A percentile compares a stretch with the other conserved stretches of the same genome.
phyloP scores from a whole-genome alignment of 2,797 vertebrate species.

The Ctenopoma kingsleyae region DNA sequence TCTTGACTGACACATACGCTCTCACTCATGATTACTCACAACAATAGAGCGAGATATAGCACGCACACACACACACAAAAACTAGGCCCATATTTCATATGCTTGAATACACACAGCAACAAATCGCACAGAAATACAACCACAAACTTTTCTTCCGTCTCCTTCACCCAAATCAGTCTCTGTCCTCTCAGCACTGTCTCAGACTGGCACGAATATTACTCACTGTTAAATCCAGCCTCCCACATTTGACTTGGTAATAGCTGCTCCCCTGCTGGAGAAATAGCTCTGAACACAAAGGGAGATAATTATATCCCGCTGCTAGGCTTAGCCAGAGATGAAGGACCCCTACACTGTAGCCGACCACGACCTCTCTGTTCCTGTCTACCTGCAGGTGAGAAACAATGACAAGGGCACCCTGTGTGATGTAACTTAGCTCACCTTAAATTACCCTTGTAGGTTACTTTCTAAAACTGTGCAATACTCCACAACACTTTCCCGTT shows the following conservation, averaged over 20 bases:
- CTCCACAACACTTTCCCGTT: constrained; percentile 23
- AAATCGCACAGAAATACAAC: neutral
- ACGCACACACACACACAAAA: neutral
- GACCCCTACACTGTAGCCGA: constrained; percentile 53
- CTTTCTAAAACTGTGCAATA: constrained; percentile 5
- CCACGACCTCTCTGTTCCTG: constrained; percentile 67
- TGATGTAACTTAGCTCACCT: constrained; percentile 57
- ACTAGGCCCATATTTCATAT: neutral
- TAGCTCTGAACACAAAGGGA: constrained; percentile 70
- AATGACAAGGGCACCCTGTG: constrained; percentile 61
- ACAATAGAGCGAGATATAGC: too few species aligned
- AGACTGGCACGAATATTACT: constrained; percentile 59
- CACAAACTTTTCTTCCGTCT: constrained; percentile 38
- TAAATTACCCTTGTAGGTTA: constrained; percentile 50
- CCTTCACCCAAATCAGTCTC: constrained; percentile 64
- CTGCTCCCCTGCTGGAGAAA: constrained; percentile 68
- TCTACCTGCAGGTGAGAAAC: constrained; percentile 69
- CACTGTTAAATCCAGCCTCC: constrained; percentile 74
- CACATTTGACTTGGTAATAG: constrained; percentile 84
- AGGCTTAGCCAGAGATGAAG: constrained; percentile 72
- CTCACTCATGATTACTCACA: constrained; percentile 9
- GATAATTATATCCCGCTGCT: constrained; percentile 73
- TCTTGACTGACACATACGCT: constrained; percentile 39
- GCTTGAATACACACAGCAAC: neutral
- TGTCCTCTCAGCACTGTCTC: constrained; percentile 60